Conservation (phyloP, 2,888 invertebrate species). For the Carterocephalus palaemon region DNA sequence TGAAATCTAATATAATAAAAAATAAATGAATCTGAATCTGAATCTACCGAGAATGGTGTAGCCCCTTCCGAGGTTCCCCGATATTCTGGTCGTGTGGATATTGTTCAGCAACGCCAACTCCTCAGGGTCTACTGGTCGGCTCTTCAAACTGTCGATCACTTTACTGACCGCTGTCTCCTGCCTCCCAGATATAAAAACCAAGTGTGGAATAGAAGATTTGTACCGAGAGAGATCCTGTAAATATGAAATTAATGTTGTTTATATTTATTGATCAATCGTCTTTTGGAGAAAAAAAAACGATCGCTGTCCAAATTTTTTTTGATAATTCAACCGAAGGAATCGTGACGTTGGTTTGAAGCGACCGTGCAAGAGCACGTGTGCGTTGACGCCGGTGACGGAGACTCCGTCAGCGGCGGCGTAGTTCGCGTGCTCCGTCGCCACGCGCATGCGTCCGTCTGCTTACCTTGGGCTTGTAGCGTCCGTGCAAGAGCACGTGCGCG, state of each 20-base stretch:
- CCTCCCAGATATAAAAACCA: slow-evolving; percentile 48
- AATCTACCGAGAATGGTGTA: slow-evolving; percentile 47
- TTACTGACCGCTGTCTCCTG: slow-evolving; percentile 41
- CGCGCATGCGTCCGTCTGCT: slow-evolving; percentile 73
- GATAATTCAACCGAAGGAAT: no score
- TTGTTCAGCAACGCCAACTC: slow-evolving; percentile 50
- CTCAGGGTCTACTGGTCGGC: slow-evolving; percentile 48
- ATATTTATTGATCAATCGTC: no score
- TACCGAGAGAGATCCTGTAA: slow-evolving; percentile 43
- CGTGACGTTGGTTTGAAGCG: slow-evolving; percentile 51
- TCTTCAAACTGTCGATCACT: slow-evolving; percentile 44
- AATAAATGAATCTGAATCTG: background rate
- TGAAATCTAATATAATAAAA: no score
- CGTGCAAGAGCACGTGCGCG: slow-evolving; percentile 53
- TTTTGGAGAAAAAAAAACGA: no score
- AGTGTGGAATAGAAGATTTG: slow-evolving; percentile 42
- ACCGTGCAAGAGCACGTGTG: slow-evolving; percentile 55
- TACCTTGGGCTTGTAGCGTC: slow-evolving; percentile 57
- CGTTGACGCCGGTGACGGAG: slow-evolving; percentile 54
- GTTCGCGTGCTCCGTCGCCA: slow-evolving; percentile 77
- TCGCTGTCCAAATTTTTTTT: no score
- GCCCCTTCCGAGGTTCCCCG: slow-evolving; percentile 55
- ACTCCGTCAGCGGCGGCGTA: slow-evolving; percentile 55
- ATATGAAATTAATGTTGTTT: no score
- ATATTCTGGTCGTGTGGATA: slow-evolving; percentile 41